Base-by-base conservation (phyloP, 2,888 invertebrate genomes). In the Odontothrips loti region DNA sequence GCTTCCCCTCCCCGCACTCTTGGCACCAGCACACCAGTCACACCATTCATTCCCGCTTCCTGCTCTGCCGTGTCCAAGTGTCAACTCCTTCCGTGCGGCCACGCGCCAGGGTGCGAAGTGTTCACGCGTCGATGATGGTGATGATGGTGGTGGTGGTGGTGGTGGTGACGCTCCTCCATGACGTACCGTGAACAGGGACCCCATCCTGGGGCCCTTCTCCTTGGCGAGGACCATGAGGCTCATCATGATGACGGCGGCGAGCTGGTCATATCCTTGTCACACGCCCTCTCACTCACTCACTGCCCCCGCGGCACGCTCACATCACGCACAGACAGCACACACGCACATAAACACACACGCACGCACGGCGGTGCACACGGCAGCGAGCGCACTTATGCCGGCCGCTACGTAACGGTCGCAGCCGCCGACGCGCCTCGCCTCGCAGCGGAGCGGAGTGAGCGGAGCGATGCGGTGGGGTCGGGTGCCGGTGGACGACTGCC, bases 171-270 rank as follows among this genome's bases (percentile, higher is more conserved):
- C 34, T 43, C 34, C 34, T 43, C 34, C 34, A 43, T 6, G 58
- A 82, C 83, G 43, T 83, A 83, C 83, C 83, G 82, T 80, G 79
- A 83, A 83, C 47, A 83, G 82, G 23, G 83, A 83, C 79, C 83
- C 81, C 80, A 83, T 79, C 79, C 82, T 82, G 15, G 81, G 80
- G 63, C 82, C 79, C 63, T 82, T 83, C 48, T 82, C 82, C 75
- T 82, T 81, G 79, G 81, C 82, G 68, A 83, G 81, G 17, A 83
- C 82, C 83, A 83, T 83, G 27, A 80, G 79, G 75, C 82, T 82
- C 81, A 81, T 81, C 68, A 68, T 68, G 68, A 10, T 51, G 51
- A 20, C 6, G 51, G 4, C 51, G 51, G 15, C 12, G 51, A 10
- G 51, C 34, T 4, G 34, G 34, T 43, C 58, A 58, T 51, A 51